Conservation (phyloP, 2,113 vertebrate species). For the Entosphenus tridentatus region DNA sequence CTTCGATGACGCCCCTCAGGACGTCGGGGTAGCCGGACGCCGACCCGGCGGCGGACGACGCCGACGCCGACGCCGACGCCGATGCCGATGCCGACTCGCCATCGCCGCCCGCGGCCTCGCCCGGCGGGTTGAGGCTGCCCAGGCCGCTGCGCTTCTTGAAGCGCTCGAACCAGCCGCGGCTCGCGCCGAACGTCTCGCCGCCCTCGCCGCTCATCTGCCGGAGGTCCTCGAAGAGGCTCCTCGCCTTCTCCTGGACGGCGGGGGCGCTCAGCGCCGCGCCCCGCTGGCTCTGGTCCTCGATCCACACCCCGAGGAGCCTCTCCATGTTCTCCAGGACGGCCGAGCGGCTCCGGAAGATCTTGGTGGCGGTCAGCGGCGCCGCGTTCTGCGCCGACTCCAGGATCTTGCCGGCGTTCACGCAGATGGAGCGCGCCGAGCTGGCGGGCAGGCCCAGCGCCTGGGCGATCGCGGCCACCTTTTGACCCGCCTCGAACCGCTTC, state of each 20-base stretch:
- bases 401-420: neutral
- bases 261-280: neutral
- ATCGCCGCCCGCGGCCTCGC: neutral
- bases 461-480: neutral
- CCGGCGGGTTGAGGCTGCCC: neutral
- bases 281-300: neutral
- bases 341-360: neutral
- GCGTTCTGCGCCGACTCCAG: neutral
- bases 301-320: neutral
- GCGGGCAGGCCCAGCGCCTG: neutral
- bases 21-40: conserved; percentile 3
- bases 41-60: neutral
- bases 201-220: neutral
- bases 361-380: neutral
- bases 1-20: conserved; percentile 6
- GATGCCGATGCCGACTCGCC: neutral
- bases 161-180: neutral
- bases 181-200: neutral
- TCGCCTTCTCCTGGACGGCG: neutral
- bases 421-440: neutral
- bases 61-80: neutral
- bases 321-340: neutral
- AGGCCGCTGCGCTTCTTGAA: neutral
- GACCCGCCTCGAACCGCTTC: neutral
- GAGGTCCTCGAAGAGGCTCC: neutral